Conservation (phyloP, 2,797 vertebrate genomes). For the Sebastes oblongus region DNA sequence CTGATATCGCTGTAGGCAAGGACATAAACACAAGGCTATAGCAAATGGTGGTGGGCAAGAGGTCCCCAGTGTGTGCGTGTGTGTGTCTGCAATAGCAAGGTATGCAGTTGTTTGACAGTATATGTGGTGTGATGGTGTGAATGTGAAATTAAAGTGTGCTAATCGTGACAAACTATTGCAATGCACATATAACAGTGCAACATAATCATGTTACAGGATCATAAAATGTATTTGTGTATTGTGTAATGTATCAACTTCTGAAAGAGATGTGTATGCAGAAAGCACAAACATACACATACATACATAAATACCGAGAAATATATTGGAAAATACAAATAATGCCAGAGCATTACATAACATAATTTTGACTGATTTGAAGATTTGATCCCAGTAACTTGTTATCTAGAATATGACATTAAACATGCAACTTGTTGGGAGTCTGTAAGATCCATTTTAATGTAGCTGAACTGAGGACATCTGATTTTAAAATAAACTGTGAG, state of each 20-base stretch:
- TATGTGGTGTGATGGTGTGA: neutral
- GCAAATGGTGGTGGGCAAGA: conserved; percentile 20
- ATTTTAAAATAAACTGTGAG: neutral
- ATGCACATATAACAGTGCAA: neutral
- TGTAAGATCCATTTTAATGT: neutral
- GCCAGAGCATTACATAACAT: neutral
- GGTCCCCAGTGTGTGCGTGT: neutral
- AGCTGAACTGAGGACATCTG: neutral
- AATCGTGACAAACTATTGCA: neutral
- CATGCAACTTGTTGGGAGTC: neutral
- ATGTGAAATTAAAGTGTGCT: neutral
- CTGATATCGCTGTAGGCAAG: conserved; percentile 51
- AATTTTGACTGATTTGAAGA: neutral
- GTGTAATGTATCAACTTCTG: neutral
- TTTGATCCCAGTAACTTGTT: neutral
- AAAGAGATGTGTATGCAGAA: neutral
- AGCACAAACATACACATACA: neutral
- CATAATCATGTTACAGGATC: neutral
- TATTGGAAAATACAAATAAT: neutral
- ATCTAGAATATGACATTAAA: neutral
- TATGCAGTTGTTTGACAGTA: neutral
- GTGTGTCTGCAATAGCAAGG: neutral
- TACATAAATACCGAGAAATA: neutral
- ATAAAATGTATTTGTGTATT: too few species aligned
- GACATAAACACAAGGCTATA: conserved; percentile 40